These are phyloP conservation scores for Heterodera carotae DNA, from an alignment of 1,140 invertebrate species.

Conservation along the genomic window DNA sequence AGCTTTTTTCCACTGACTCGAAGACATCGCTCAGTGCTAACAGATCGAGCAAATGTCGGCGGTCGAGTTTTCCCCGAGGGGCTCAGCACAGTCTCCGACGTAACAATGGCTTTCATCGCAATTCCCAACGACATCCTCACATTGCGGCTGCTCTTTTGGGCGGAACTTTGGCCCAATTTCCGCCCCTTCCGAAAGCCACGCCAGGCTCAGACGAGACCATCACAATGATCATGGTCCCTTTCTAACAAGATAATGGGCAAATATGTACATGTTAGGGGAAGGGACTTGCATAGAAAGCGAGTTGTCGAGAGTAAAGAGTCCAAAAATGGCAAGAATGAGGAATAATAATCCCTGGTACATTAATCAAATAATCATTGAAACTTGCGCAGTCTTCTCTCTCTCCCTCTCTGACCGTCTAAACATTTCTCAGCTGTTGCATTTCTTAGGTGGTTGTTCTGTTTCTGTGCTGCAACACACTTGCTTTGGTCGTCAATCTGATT, in stretches of 20 bases:
- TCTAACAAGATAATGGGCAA: too few relatives aligned
- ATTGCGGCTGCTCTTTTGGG: slow-evolving; percentile 10
- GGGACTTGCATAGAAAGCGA: too few relatives aligned
- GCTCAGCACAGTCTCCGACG: slow-evolving; percentile 16
- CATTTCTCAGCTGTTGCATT: slow-evolving; percentile 16
- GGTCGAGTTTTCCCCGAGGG: neutral
- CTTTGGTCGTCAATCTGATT: slow-evolving; percentile 63
- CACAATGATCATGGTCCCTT: slow-evolving; percentile 65
- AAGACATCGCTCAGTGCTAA: slow-evolving; percentile 1
- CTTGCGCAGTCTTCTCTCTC: too few relatives aligned
- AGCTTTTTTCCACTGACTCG: slow-evolving; percentile 10
- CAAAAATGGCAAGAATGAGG: too few relatives aligned
- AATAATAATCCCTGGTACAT: too few relatives aligned
- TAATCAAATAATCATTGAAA: too few relatives aligned
- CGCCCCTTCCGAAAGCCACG: slow-evolving; percentile 5
- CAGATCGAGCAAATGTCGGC: neutral
- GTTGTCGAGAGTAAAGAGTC: too few relatives aligned
- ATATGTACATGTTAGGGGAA: too few relatives aligned
- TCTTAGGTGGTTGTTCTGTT: slow-evolving; percentile 57
- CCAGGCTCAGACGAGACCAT: slow-evolving; percentile 56
- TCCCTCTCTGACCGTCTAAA: too few relatives aligned
- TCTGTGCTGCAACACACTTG: slow-evolving; percentile 60
- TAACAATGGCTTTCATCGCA: slow-evolving; percentile 6
- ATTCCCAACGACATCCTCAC: slow-evolving; percentile 26
- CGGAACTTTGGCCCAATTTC: slow-evolving; percentile 9